Evolutionary conservation across 2,888 invertebrate species (phyloP).

Genomic region (Caenorhabditis sp.): DNA sequence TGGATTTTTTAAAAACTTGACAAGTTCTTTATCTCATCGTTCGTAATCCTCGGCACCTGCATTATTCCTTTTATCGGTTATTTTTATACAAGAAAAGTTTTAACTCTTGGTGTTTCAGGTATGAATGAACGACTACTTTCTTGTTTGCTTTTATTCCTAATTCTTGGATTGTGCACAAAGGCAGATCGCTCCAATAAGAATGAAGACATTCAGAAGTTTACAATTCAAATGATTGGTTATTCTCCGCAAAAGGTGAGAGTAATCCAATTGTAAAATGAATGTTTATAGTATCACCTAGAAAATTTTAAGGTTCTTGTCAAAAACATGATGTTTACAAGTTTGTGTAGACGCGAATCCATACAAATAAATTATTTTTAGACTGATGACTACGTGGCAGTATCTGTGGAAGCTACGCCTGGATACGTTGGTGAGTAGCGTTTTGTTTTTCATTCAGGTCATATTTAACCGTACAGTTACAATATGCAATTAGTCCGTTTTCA

Average conservation of each 20-base stretch:
- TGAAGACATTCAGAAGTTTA: conserved; percentile 69
- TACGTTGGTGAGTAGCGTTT: conserved; percentile 76
- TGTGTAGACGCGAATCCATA: too few species aligned
- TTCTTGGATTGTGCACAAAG: neutral
- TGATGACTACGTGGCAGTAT: conserved; percentile 82
- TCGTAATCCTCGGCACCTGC: neutral
- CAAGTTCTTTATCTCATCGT: neutral
- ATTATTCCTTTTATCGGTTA: too few species aligned
- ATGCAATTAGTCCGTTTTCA: too few species aligned
- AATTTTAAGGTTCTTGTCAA: neutral
- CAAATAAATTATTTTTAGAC: conserved; percentile 65
- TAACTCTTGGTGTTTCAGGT: conserved; percentile 19
- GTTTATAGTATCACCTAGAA: too few species aligned
- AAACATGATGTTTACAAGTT: too few species aligned
- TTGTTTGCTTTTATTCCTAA: neutral
- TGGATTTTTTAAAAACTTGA: too few species aligned
- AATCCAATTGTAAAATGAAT: too few species aligned
- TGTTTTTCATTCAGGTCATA: neutral
- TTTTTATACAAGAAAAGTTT: too few species aligned
- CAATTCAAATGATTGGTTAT: conserved; percentile 80
- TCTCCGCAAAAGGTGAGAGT: conserved; percentile 72
- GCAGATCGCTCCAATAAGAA: conserved; percentile 38
- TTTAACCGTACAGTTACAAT: too few species aligned
- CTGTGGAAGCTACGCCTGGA: conserved; percentile 78
- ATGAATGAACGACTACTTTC: conserved; percentile 36